phyloP scores from a whole-genome alignment of 2,888 invertebrate species.

The Chromoteleia sp. region DNA sequence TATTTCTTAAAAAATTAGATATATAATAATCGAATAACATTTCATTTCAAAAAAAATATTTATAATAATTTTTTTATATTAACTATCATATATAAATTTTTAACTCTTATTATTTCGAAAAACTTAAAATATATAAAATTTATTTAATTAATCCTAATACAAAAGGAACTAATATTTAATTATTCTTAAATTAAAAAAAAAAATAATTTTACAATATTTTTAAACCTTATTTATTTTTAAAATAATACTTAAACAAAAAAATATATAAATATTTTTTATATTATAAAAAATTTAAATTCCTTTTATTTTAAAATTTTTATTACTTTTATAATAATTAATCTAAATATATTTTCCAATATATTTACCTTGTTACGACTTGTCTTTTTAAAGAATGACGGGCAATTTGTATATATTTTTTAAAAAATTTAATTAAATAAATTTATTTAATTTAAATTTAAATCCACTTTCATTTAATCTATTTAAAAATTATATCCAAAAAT shows the following conservation, averaged over 20 bases:
- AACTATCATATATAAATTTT: slow-evolving; percentile 85
- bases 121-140: slow-evolving; percentile 26
- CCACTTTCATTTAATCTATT: slow-evolving; percentile 88
- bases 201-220: slow-evolving; percentile 73
- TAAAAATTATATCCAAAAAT: slow-evolving; percentile 86
- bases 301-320: slow-evolving; percentile 50
- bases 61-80: slow-evolving; percentile 86
- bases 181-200: slow-evolving; percentile 78
- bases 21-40: slow-evolving; percentile 89
- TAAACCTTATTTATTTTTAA: slow-evolving; percentile 87
- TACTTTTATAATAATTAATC: slow-evolving; percentile 53
- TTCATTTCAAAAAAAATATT: slow-evolving; percentile 88
- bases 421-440: slow-evolving; percentile 84
- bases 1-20: slow-evolving; percentile 89
- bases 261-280: slow-evolving; percentile 85
- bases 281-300: slow-evolving; percentile 59
- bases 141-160: slow-evolving; percentile 89
- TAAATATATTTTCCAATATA: slow-evolving; percentile 61
- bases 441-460: slow-evolving; percentile 86
- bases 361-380: slow-evolving; percentile 81
- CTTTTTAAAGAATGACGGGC: slow-evolving; percentile 88
- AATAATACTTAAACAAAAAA: no score
- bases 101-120: slow-evolving; percentile 85
- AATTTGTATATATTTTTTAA: slow-evolving; percentile 87
- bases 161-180: slow-evolving; percentile 89